Evolutionary conservation across 2,113 vertebrate genomes (phyloP).

Genomic region (Strix uralensis): DNA sequence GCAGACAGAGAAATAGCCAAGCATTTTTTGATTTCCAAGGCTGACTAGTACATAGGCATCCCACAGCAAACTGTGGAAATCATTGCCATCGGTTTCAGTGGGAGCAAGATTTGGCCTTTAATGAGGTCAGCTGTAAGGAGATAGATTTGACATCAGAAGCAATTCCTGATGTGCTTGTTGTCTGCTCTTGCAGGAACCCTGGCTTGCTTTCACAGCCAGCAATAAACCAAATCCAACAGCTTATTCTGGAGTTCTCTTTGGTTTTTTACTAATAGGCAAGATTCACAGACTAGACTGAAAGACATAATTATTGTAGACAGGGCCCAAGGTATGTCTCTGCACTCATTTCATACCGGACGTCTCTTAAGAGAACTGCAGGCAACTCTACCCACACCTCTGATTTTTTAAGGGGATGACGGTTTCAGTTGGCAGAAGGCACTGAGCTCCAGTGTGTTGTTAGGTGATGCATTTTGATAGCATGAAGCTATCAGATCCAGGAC

Average conservation of each 20-base stretch:
- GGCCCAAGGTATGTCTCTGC: neutral
- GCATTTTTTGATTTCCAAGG: neutral
- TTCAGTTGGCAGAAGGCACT: neutral
- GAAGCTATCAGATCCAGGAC: neutral
- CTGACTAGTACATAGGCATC: neutral
- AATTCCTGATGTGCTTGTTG: conserved; percentile 20
- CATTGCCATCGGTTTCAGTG: neutral
- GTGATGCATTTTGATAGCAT: neutral
- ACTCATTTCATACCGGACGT: neutral
- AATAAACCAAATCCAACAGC: neutral
- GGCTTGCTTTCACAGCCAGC: neutral
- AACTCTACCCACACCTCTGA: neutral
- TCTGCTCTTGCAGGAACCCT: neutral
- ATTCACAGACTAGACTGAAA: neutral
- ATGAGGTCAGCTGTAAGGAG: conserved; percentile 16
- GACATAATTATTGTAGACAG: neutral
- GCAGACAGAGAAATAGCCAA: neutral
- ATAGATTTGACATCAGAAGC: conserved; percentile 12
- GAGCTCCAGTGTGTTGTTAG: neutral
- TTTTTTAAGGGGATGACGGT: neutral
- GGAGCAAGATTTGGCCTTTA: neutral
- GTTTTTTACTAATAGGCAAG: neutral
- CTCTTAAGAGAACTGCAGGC: neutral
- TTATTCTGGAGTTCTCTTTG: neutral
- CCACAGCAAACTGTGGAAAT: neutral